Percentiles rank a stretch among this genome's conserved stretches.
Evolutionary conservation across 2,888 invertebrate species (phyloP).

Genomic region (Drosophila pseudotakahashii): DNA sequence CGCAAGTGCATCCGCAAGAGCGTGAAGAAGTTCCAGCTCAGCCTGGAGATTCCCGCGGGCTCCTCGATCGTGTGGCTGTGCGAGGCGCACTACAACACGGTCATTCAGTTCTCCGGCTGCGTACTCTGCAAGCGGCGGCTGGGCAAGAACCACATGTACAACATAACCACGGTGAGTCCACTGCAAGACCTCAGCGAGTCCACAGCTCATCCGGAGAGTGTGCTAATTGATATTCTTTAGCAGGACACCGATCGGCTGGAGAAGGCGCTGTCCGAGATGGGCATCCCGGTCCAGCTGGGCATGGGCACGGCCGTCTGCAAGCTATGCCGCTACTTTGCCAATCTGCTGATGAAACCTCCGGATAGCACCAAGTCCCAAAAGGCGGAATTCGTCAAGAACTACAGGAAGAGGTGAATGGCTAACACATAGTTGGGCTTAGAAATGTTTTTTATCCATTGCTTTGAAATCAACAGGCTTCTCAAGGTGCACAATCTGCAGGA

Average conservation of each 20-base stretch:
- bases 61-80: slow-evolving; percentile 87
- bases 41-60: slow-evolving; percentile 87
- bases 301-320: slow-evolving; percentile 92
- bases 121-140: slow-evolving; percentile 90
- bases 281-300: slow-evolving; percentile 88
- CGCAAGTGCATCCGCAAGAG: slow-evolving; percentile 90
- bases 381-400: slow-evolving; percentile 85
- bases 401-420: slow-evolving; percentile 86
- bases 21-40: slow-evolving; percentile 87
- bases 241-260: slow-evolving; percentile 86
- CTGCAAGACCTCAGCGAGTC: no score
- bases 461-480: slow-evolving; percentile 86
- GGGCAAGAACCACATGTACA: slow-evolving; percentile 91
- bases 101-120: slow-evolving; percentile 91
- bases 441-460: background rate
- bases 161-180: slow-evolving; percentile 86
- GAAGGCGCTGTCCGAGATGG: slow-evolving; percentile 86
- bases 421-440: no score
- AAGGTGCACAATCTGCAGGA: slow-evolving; percentile 89
- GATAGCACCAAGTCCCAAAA: slow-evolving; percentile 85
- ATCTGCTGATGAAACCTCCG: slow-evolving; percentile 88
- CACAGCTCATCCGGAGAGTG: no score
- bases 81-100: slow-evolving; percentile 88
- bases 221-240: slow-evolving; percentile 73
- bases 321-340: slow-evolving; percentile 91